Base-by-base conservation (phyloP, 2,797 vertebrate genomes). In the Rhabdomys pumilio region DNA sequence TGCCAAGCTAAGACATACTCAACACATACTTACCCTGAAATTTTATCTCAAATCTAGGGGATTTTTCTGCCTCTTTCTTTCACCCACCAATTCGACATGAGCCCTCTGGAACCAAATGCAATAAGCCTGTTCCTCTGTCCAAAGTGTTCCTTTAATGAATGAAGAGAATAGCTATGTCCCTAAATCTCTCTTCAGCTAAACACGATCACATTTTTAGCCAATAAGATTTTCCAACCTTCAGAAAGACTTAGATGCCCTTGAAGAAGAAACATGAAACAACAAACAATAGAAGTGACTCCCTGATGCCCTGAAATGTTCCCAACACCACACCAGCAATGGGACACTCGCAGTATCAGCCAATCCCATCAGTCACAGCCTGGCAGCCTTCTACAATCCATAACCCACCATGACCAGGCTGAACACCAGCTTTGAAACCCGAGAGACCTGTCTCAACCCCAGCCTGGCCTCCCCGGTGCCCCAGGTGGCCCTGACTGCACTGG, bases 401-500 rank as follows among this genome's bases (percentile, higher is more conserved):
- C 59, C 81, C 22, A 24, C 73, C 61, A 44, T 4, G 3, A 75
- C 89, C n/a, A 97, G 95, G 73, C 82, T 97, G 96, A 97, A 97
- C 96, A 97, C 34, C 89, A 94, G 69, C 96, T 95, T 97, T 91
- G 96, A 97, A 94, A 94, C 93, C 89, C 96, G 93, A 95, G 91
- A 83, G 96, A 90, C 89, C 95, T 90, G 69, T 95, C 79, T 95
- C 87, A 89, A 92, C 94, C 90, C 85, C 77, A 96, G 94, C 53
- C 69, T 93, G 94, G 87, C 90, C 94, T 97, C 96, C 90, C 96
- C 90, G 91, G 86, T 86, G 81, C 95, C 98, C 86, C 77, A 59
- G 11, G 69, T 73, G 95, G 96, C 95, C 93, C 91, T 97, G 96
- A 97, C 96, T 97, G 97, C 98, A 96, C 95, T 96, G 92, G 97